Base-by-base conservation (phyloP, 2,888 invertebrate genomes). In the Heliconius cydno region DNA sequence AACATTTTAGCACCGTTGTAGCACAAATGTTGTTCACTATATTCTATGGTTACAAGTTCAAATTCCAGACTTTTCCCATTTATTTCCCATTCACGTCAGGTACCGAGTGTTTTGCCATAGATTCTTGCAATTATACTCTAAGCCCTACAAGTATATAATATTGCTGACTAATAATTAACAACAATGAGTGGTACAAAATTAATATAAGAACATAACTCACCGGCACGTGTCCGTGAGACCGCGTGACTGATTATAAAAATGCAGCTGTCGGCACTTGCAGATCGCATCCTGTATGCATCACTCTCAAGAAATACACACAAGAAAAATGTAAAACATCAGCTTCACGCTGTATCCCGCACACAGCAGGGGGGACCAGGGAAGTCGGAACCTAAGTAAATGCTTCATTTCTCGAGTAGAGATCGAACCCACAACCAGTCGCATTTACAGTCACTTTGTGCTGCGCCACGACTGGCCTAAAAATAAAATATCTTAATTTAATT, bases 181-280 rank as follows among this genome's bases (percentile, higher is more conserved):
- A 46, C 60, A 60, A 34, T 25, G 28, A 65, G 28, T 15, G 34
- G n/a, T 38, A 60, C 34, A 25, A 73, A 73, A 38, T 34, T n/a
- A 38, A 30, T 73, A 57, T 60, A 60, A 9, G n/a, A 34, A 38
- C 15, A 25, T 25, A 73, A 60, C 60, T 73, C 60, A 60, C 25
- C 34, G 46, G 71, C 77, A 77, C 77, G 77, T 77, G 77, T 60
- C 46, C 28, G 22, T 34, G 22, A 60, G 57, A 70, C 60, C 72
- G 77, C 77, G 63, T 71, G 77, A 71, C 68, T 65, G 70, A 77
- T 77, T 63, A 41, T 60, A 65, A 72, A 72, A 77, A 77, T 77
- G 71, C 77, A 77, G 77, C 77, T 77, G 77, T 30, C 65, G 28
- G 60, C 77, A 30, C 60, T 72, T 22, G 77, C 77, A 65, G 63